Evolutionary conservation across 37 sponge, comb jelly and placozoan genomes (phyloP).

Genomic region (Ianthella basta): DNA sequence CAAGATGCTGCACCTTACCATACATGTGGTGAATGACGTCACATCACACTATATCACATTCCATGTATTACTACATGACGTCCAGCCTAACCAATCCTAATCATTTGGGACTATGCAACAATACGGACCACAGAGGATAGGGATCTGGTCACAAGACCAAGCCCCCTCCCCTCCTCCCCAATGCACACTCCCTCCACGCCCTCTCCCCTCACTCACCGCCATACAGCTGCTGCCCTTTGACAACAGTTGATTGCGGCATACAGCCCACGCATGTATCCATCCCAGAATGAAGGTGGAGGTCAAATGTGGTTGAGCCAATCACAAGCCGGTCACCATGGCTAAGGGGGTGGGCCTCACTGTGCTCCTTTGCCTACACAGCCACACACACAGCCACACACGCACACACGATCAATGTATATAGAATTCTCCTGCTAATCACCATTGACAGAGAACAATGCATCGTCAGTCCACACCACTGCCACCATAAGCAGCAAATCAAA

Average conservation of each 20-base stretch:
- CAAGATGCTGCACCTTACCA: no score
- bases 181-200: background rate
- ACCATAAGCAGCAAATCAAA: background rate
- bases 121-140: no score
- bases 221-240: slow-evolving; percentile 29
- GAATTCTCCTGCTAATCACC: background rate
- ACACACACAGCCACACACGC: no score
- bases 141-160: no score
- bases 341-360: slow-evolving; percentile 58
- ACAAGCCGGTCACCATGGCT: slow-evolving; percentile 66
- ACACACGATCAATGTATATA: background rate
- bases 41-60: no score
- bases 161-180: background rate
- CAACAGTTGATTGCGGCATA: slow-evolving; percentile 26
- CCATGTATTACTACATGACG: no score
- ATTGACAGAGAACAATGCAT: background rate
- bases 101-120: no score
- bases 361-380: slow-evolving; percentile 51
- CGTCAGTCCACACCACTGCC: background rate
- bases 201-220: slow-evolving; percentile 5
- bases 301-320: slow-evolving; percentile 68
- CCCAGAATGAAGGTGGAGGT: slow-evolving; percentile 81
- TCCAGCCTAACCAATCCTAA: no score
- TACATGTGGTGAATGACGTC: no score
- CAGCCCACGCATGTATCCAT: slow-evolving; percentile 77